Conservation (phyloP, 2,797 vertebrate genomes). For the Pagetopsis macropterus region DNA sequence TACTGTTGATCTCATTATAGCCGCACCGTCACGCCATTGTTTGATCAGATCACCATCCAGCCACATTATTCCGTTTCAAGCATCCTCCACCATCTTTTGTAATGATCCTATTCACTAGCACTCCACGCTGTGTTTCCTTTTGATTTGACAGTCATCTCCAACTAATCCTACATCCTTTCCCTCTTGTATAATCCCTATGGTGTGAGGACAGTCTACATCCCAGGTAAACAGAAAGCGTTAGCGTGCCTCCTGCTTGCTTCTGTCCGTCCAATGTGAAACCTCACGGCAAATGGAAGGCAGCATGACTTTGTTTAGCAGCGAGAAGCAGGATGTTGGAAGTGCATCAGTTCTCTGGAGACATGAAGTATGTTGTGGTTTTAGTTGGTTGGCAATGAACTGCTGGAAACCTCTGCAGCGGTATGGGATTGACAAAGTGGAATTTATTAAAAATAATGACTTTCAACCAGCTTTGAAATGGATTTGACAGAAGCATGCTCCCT, state of each 20-base stretch:
- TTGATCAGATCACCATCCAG: conserved; percentile 23
- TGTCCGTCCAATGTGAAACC: conserved; percentile 30
- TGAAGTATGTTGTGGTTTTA: background rate
- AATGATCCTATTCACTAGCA: background rate
- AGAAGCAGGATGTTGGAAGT: background rate
- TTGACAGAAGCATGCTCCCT: too few relatives aligned
- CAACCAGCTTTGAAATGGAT: background rate
- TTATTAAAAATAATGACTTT: background rate
- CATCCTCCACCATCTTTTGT: background rate
- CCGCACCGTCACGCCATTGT: conserved; percentile 2
- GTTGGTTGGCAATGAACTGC: background rate
- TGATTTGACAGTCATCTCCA: conserved; percentile 45
- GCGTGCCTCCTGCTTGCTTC: conserved; percentile 66
- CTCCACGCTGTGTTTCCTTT: conserved; percentile 21
- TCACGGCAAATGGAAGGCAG: background rate
- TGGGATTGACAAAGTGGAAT: background rate
- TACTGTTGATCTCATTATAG: background rate
- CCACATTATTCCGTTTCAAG: conserved; percentile 36
- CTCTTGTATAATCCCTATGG: conserved; percentile 70
- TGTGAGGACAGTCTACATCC: conserved; percentile 86
- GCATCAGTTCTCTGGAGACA: background rate
- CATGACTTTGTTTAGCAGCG: background rate
- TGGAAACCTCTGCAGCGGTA: too few relatives aligned
- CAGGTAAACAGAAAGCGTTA: conserved; percentile 81
- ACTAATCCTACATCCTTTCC: conserved; percentile 68